Evolutionary conservation across 2,888 invertebrate species (phyloP), one percentile per base, ranked within the genome.

Genomic region (Eilema griseolum): DNA sequence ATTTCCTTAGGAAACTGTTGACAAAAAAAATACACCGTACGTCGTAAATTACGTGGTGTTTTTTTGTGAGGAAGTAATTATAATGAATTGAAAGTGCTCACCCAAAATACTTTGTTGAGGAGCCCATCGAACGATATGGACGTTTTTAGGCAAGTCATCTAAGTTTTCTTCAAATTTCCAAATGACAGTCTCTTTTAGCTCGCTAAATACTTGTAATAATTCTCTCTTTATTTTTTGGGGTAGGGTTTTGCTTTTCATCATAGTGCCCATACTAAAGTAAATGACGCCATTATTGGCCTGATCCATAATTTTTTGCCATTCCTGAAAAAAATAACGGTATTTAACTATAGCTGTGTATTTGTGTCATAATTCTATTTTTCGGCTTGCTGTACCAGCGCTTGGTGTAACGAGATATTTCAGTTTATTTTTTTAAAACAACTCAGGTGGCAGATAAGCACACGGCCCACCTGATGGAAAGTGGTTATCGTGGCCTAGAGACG

Each of bases 211-310:
- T 24, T 88, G 80, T 2, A 95, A 59, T 2, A 96, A 82, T 0
- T 78, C 80, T 57, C 78, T 82, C 61, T 88, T 89, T 3, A 90
- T 69, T 56, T 86, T 77, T 3, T 85, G 84, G 0, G 94, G 89
- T 75, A 95, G 79, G 0, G 88, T 83, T 57, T 85, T 87, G 61
- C 91, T 90, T 37, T 88, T 85, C 62, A 94, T 77, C 56, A 89
- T 88, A 0, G 92, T 89, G 0, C 95, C 95, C 88, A 95, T 84
- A 73, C 94, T 95, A 76, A 95, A 95, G 81, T 90, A 93, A 33
- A 96, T 90, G 0, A 93, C 93, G 1, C 95, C 95, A 61, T 95
- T 74, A 23, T 85, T 85, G 0, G 95, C 86, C 11, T 81, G 83
- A 37, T 94, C 92, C 79, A 95, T 79, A 62, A 85, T 68, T 37